A percentile compares a stretch with the other conserved stretches of the same genome.
phyloP scores from a whole-genome alignment of 2,888 invertebrate genomes.

The Drosophila lutescens region DNA sequence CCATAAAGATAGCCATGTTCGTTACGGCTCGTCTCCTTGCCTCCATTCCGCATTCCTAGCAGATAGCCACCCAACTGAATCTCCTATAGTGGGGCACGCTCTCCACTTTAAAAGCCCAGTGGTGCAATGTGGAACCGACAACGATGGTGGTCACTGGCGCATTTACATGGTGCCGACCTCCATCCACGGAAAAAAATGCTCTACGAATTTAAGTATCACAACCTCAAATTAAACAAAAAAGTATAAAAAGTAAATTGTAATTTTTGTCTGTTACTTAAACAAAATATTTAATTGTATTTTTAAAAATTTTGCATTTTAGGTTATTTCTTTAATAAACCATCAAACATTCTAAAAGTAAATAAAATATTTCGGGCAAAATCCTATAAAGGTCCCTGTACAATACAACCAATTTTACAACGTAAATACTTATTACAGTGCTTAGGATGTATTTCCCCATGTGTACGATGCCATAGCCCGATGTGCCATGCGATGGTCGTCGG shows the following conservation, averaged over 20 bases:
- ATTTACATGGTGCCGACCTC: constrained; percentile 1
- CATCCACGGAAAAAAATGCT: background rate
- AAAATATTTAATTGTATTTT: no score
- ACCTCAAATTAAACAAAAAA: background rate
- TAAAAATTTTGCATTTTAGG: no score
- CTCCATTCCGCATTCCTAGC: constrained; percentile 15
- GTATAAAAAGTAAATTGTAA: no score
- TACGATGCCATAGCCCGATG: constrained; percentile 6
- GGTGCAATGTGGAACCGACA: constrained; percentile 25
- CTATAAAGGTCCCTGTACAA: no score
- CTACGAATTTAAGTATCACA: background rate
- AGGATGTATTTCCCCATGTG: constrained; percentile 1
- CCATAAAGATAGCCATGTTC: constrained; percentile 34
- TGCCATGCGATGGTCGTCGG: constrained; percentile 13
- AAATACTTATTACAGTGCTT: no score
- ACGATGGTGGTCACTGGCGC: constrained; percentile 28
- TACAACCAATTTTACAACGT: no score
- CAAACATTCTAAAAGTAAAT: no score
- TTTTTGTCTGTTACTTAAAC: no score
- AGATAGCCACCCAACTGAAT: constrained; percentile 29
- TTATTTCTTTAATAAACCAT: no score
- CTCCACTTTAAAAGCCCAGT: constrained; percentile 4
- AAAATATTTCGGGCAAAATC: no score
- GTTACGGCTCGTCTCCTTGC: constrained; percentile 26
- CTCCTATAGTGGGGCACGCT: constrained; percentile 12